phyloP scores from a whole-genome alignment of 2,113 vertebrate species.

The Gavialis gangeticus region DNA sequence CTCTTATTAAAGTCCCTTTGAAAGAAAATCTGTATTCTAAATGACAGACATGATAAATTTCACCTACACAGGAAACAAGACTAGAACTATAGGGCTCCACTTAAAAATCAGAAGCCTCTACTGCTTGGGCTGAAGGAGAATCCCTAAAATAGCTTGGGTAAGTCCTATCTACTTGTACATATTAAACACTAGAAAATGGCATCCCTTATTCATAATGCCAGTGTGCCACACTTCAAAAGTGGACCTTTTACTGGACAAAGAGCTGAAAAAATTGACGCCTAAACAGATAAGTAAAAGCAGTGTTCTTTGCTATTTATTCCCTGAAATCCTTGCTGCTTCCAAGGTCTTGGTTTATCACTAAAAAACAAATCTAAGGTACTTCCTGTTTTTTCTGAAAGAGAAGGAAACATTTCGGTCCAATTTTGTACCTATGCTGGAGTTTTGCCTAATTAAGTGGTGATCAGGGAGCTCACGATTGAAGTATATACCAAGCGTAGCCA shows the following conservation, averaged over 20 bases:
- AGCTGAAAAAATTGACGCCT: background rate
- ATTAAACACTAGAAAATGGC: background rate
- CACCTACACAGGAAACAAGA: background rate
- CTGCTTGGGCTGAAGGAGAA: background rate
- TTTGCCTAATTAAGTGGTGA: background rate
- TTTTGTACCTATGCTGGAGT: background rate
- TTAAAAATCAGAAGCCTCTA: background rate
- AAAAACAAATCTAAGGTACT: constrained; percentile 7
- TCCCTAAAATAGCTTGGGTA: background rate
- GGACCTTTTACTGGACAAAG: background rate
- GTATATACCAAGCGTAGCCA: too few species aligned
- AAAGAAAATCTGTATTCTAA: background rate
- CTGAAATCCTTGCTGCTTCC: background rate
- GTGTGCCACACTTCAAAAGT: background rate
- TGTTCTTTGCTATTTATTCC: background rate
- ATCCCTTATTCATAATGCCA: background rate
- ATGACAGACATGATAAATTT: too few species aligned
- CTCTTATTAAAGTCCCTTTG: background rate
- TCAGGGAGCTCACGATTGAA: background rate
- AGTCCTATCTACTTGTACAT: background rate
- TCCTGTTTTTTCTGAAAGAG: background rate
- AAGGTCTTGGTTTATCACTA: background rate
- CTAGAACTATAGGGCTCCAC: background rate
- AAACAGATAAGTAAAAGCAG: background rate
- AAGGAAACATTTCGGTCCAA: background rate